phyloP scores from a whole-genome alignment of 2,888 invertebrate species.

The Ophion ellenae region DNA sequence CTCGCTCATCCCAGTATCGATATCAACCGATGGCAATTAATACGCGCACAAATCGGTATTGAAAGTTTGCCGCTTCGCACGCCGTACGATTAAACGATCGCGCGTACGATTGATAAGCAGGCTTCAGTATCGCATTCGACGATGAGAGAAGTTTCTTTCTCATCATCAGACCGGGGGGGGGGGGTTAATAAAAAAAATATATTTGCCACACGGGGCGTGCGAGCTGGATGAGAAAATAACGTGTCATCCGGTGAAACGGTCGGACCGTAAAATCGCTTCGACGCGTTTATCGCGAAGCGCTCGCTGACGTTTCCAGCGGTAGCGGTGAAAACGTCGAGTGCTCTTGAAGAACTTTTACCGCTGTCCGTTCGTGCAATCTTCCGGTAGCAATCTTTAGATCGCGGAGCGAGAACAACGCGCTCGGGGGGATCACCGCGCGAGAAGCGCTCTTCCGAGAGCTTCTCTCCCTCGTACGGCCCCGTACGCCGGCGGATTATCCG shows the following conservation, averaged over 20 bases:
- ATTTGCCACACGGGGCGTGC: conserved; percentile 55
- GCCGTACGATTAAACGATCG: too few species aligned
- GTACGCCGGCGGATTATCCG: conserved; percentile 73
- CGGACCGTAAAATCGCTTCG: conserved; percentile 64
- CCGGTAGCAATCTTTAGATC: conserved; percentile 73
- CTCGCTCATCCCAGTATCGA: neutral
- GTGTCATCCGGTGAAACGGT: conserved; percentile 61
- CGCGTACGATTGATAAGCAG: neutral
- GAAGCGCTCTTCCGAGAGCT: conserved; percentile 5
- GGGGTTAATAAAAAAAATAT: neutral
- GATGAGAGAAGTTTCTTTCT: neutral
- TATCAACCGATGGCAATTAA: neutral
- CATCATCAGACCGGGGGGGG: too few species aligned
- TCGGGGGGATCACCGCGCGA: neutral
- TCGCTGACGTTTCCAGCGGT: conserved; percentile 28
- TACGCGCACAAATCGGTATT: neutral
- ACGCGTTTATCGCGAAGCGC: conserved; percentile 27
- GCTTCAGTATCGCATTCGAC: neutral
- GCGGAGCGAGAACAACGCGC: conserved; percentile 46
- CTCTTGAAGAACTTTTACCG: conserved; percentile 34
- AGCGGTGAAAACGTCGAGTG: conserved; percentile 35
- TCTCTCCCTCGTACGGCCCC: conserved; percentile 46
- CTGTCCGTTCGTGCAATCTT: conserved; percentile 68
- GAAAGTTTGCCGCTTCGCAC: neutral
- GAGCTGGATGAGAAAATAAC: conserved; percentile 63